Base-by-base conservation (phyloP, 2,888 invertebrate genomes). In the Uloborus plumipes region DNA sequence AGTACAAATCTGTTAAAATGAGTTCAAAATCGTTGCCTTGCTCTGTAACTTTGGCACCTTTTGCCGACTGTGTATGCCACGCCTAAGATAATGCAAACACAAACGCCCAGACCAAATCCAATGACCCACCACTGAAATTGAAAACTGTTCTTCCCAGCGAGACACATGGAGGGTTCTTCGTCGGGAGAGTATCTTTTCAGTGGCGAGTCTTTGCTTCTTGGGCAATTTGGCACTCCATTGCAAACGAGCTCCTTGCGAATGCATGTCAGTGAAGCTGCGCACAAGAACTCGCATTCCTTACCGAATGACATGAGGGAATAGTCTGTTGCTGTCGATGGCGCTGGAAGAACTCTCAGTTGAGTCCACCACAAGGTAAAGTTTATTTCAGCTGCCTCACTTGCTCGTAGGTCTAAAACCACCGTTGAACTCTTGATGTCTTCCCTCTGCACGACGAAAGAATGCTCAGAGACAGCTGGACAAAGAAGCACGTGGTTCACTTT, bases 181-280 rank as follows among this genome's bases (percentile, higher is more conserved):
- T 85, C 85, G 6, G 80, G 81, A n/a, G 84, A 69, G 22, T 70
- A 75, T 31, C 49, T 65, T 65, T 75, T 62, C 18, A 73, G 18
- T 13, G 79, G 71, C 20, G 92, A 93, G 11, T 79, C 84, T 20
- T 78, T 84, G 50, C 65, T 69, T 31, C 74, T 70, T 16, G 85
- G 85, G 89, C 96, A 96, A 88, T 96, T 96, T 18, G 94, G 92
- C 2, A 95, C 92, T 6, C 96, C 96, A 88, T 96, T 96, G 89
- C 96, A 96, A 1, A 96, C 92, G 31, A 96, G 90, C 87, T 94
- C 92, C 22, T 93, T 92, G 7, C 95, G 95, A 88, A 96, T 95
- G 88, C 96, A 96, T 22, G 94, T 91, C 86, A 94, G 93, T 2
- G 95, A 87, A 6, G 88, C 95, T 0, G 96, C 96, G 89, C 96